A percentile compares a stretch with the other conserved stretches of the same genome.
These are phyloP conservation scores for Xylota sylvarum DNA, from an alignment of 2,888 invertebrate genomes.

Conservation along the genomic window DNA sequence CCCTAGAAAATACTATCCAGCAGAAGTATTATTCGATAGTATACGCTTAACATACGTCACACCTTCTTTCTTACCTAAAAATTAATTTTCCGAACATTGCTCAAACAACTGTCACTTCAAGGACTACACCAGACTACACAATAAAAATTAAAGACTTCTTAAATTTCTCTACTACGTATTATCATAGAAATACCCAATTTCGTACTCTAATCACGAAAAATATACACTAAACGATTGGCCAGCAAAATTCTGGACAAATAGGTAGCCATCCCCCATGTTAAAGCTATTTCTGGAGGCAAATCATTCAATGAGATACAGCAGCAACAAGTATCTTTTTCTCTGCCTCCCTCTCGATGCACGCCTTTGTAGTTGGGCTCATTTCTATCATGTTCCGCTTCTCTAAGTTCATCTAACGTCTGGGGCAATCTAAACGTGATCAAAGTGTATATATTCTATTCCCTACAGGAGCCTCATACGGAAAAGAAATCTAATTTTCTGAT, in stretches of 20 bases:
- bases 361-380: background rate
- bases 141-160: background rate
- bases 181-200: background rate
- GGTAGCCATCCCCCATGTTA: background rate
- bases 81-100: too few relatives aligned
- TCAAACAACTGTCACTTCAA: too few relatives aligned
- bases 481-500: conserved; percentile 62
- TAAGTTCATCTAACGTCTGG: conserved; percentile 10
- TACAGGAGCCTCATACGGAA: conserved; percentile 2
- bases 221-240: background rate
- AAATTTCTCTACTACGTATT: background rate
- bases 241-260: background rate
- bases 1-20: too few relatives aligned
- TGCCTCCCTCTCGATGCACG: background rate
- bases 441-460: conserved; percentile 1
- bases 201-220: background rate
- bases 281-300: background rate
- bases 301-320: conserved; percentile 19
- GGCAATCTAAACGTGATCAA: conserved; percentile 31
- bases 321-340: conserved; percentile 54
- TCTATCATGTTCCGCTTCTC: background rate
- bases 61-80: too few relatives aligned
- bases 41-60: too few relatives aligned
- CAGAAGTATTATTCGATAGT: too few relatives aligned
- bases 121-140: too few relatives aligned